Percentiles rank a stretch among this genome's conserved stretches.
Evolutionary conservation across 2,797 vertebrate genomes (phyloP).

Genomic region (Nannoperca australis): DNA sequence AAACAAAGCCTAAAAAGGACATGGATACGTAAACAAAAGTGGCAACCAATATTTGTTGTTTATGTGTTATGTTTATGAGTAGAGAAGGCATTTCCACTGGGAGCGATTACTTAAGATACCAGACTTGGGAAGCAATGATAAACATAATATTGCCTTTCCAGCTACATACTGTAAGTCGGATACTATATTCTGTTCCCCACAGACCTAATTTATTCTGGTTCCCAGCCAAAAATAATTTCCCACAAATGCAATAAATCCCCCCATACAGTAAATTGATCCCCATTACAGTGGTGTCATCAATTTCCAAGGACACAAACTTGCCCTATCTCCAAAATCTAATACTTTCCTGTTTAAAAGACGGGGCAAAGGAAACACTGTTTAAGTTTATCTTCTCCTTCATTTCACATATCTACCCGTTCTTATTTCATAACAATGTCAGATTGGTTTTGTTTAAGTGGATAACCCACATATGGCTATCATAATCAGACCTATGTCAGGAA

Average conservation of each 20-base stretch:
- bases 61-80: slow-evolving; percentile 55
- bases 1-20: slow-evolving; percentile 45
- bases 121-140: slow-evolving; percentile 56
- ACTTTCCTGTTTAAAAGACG: not conserved
- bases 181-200: slow-evolving; percentile 43
- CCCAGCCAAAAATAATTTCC: slow-evolving; percentile 66
- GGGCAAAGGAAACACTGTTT: not conserved
- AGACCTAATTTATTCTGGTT: slow-evolving; percentile 68
- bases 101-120: slow-evolving; percentile 57
- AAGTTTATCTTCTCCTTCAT: slow-evolving; percentile 21
- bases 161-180: slow-evolving; percentile 69
- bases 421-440: not conserved
- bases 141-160: slow-evolving; percentile 67
- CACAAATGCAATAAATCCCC: slow-evolving; percentile 67
- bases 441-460: slow-evolving; percentile 1
- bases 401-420: not conserved
- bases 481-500: not conserved
- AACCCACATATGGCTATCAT: not conserved
- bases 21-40: slow-evolving; percentile 42
- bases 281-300: slow-evolving; percentile 44
- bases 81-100: slow-evolving; percentile 32
- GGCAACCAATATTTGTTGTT: slow-evolving; percentile 45
- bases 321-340: slow-evolving; percentile 42
- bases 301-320: slow-evolving; percentile 61
- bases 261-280: slow-evolving; percentile 48